Conservation (phyloP, 2,797 vertebrate genomes). For the Dipus sagitta region DNA sequence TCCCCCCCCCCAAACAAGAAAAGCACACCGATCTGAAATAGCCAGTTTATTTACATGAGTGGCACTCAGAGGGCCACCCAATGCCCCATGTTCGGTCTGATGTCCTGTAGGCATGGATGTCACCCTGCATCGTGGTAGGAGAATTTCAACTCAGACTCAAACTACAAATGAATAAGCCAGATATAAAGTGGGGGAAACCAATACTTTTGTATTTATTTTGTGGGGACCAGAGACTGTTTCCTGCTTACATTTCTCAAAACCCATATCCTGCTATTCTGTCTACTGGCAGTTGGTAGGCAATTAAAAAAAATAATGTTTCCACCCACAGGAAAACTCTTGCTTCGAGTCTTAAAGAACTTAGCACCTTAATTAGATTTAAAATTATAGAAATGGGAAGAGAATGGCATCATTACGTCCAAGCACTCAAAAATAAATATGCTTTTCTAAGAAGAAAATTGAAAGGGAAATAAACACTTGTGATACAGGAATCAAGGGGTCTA, state of each 20-base stretch:
- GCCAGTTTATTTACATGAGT: neutral
- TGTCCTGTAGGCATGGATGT: neutral
- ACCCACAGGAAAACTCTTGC: slow-evolving; percentile 68
- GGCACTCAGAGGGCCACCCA: neutral
- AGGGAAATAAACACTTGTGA: slow-evolving; percentile 50
- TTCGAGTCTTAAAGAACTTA: slow-evolving; percentile 73
- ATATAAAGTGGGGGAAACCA: slow-evolving; percentile 56
- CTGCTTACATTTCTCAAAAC: slow-evolving; percentile 80
- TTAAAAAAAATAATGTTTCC: slow-evolving; percentile 77
- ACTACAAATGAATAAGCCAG: slow-evolving; percentile 78
- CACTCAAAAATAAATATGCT: slow-evolving; percentile 72
- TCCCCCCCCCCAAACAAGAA: neutral
- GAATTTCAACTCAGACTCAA: slow-evolving; percentile 48
- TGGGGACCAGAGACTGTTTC: slow-evolving; percentile 77
- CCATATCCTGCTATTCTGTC: slow-evolving; percentile 77
- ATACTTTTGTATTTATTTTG: slow-evolving; percentile 77
- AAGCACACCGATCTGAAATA: neutral
- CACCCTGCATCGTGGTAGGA: slow-evolving; percentile 48
- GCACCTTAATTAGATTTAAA: slow-evolving; percentile 79
- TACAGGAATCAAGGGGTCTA: slow-evolving; percentile 34
- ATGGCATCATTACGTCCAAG: slow-evolving; percentile 61
- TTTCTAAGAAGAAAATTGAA: slow-evolving; percentile 71
- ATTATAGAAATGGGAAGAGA: slow-evolving; percentile 78
- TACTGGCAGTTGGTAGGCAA: slow-evolving; percentile 74
- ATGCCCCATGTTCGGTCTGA: neutral